Conservation (phyloP, 2,113 vertebrate genomes). For the Symphodus melops region DNA sequence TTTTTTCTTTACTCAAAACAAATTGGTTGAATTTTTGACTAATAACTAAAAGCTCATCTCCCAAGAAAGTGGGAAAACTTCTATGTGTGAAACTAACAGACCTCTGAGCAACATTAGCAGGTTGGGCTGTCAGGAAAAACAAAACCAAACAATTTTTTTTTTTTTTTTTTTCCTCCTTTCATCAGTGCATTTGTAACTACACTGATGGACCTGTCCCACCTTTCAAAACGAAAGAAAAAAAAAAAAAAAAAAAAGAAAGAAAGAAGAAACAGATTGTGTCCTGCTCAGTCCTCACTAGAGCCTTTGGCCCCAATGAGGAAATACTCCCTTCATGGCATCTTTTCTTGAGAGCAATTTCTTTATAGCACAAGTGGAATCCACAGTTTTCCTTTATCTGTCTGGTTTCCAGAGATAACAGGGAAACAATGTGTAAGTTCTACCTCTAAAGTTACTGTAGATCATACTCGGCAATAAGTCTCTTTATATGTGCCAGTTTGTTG, state of each 20-base stretch:
- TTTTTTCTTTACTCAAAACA: slow-evolving; percentile 65
- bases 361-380: slow-evolving; percentile 72
- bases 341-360: slow-evolving; percentile 59
- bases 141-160: slow-evolving; percentile 53
- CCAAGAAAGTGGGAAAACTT: slow-evolving; percentile 31
- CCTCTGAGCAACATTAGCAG: slow-evolving; percentile 64
- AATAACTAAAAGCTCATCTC: slow-evolving; percentile 54
- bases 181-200: slow-evolving; percentile 64
- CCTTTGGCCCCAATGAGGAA: slow-evolving; percentile 65
- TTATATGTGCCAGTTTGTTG: slow-evolving; percentile 98
- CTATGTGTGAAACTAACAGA: slow-evolving; percentile 11
- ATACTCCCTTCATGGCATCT: slow-evolving; percentile 77
- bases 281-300: slow-evolving; percentile 68
- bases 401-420: slow-evolving; percentile 71
- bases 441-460: slow-evolving; percentile 94
- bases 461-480: slow-evolving; percentile 95
- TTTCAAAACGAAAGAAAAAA: slow-evolving; percentile 27
- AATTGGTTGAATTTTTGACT: slow-evolving; percentile 64
- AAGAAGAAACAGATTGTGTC: slow-evolving; percentile 52
- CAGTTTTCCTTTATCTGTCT: slow-evolving; percentile 71
- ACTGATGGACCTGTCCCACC: slow-evolving; percentile 44
- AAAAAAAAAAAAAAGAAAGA: background rate
- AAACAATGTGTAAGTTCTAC: slow-evolving; percentile 68
- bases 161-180: too few relatives aligned
- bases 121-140: slow-evolving; percentile 43